phyloP scores from a whole-genome alignment of 2,888 invertebrate genomes.

The Tipula lateralis region DNA sequence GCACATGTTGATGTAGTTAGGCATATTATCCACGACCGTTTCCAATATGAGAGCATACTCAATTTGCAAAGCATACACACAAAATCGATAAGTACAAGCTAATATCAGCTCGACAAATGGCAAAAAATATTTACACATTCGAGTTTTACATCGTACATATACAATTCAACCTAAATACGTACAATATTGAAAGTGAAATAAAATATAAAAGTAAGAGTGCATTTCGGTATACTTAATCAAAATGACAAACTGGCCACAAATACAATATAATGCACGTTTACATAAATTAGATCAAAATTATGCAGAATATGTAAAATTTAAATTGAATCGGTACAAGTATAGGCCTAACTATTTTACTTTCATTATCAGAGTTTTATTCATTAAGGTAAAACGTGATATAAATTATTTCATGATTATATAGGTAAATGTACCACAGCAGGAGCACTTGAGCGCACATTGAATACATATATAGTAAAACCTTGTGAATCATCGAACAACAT shows the following conservation, averaged over 20 bases:
- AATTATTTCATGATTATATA: neutral
- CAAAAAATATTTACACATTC: neutral
- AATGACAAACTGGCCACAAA: neutral
- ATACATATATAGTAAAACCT: neutral
- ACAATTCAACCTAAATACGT: neutral
- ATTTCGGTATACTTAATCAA: neutral
- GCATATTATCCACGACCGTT: too few relatives aligned
- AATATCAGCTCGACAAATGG: neutral
- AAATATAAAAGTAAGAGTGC: neutral
- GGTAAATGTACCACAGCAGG: neutral
- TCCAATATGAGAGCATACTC: neutral
- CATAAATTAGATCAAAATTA: conserved; percentile 1
- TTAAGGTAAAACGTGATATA: neutral
- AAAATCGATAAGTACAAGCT: neutral
- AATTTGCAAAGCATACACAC: neutral
- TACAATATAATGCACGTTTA: neutral
- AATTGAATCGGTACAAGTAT: neutral
- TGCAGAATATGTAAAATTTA: neutral
- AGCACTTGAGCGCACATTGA: neutral
- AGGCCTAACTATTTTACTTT: neutral
- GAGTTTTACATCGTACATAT: neutral
- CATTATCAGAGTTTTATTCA: neutral
- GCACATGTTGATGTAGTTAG: neutral
- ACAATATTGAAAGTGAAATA: neutral
- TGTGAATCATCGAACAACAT: neutral